Conservation (phyloP, 2,797 vertebrate genomes). For the Syndactyla subalaris region DNA sequence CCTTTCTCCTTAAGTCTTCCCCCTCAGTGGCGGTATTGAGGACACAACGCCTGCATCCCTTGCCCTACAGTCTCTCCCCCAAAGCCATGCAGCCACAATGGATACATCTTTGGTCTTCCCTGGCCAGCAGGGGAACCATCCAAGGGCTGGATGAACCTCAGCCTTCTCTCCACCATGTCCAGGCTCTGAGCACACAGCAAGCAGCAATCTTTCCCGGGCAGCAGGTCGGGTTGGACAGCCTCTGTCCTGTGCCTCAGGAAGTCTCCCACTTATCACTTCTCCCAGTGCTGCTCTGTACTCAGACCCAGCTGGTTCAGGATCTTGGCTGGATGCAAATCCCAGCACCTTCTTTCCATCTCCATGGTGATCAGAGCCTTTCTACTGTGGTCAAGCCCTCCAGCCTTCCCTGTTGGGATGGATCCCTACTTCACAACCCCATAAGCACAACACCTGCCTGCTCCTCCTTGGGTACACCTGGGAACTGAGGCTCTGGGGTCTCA, state of each 20-base stretch:
- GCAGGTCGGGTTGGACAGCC: background rate
- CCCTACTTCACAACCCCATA: background rate
- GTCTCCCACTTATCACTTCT: background rate
- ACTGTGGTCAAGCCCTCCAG: background rate
- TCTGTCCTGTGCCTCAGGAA: background rate
- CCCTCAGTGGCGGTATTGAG: background rate
- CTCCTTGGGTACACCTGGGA: too few relatives aligned
- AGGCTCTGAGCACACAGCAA: background rate
- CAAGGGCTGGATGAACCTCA: background rate
- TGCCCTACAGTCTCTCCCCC: background rate
- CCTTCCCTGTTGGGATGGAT: background rate
- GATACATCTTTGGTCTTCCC: background rate
- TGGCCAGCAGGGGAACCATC: background rate
- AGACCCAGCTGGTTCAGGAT: background rate
- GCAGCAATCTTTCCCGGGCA: background rate
- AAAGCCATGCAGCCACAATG: fast-evolving
- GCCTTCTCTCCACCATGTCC: background rate
- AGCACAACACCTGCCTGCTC: background rate
- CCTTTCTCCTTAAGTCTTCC: background rate
- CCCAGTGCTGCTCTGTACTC: background rate
- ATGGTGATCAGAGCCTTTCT: background rate
- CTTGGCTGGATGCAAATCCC: background rate
- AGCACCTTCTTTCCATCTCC: background rate
- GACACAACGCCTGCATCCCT: background rate
- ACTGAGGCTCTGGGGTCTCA: background rate